Conservation (phyloP, 2,797 vertebrate genomes). For the Spinus olivaceus region DNA sequence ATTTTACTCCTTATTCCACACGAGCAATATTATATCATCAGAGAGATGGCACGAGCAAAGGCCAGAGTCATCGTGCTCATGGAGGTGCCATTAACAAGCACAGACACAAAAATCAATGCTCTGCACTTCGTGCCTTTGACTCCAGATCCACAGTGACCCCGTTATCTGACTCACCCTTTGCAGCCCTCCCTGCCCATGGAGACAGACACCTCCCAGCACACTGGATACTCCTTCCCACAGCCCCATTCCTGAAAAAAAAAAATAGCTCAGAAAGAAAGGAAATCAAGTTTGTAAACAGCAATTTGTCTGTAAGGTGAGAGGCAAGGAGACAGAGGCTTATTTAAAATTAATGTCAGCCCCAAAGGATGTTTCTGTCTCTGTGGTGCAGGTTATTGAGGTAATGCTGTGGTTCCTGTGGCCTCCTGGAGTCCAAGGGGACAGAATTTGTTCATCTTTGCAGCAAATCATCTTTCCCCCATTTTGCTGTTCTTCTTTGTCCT, state of each 20-base stretch:
- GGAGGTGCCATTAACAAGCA: slow-evolving; percentile 5
- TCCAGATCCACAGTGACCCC: background rate
- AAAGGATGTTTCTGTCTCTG: background rate
- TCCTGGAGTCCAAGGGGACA: background rate
- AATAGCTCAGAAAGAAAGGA: background rate
- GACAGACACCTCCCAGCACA: background rate
- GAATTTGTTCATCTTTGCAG: background rate
- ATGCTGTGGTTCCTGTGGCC: background rate
- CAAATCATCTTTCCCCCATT: background rate
- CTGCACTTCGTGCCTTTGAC: background rate
- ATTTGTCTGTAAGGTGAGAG: background rate
- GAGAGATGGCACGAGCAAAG: background rate
- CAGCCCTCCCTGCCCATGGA: background rate
- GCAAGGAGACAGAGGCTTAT: background rate
- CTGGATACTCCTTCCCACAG: background rate
- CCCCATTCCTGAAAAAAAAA: background rate
- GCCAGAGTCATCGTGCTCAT: background rate
- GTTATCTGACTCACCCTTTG: background rate
- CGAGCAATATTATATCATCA: background rate
- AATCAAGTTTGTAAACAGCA: background rate
- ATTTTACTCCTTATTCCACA: background rate
- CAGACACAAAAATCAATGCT: slow-evolving; percentile 18
- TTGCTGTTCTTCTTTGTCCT: background rate
- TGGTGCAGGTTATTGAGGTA: background rate
- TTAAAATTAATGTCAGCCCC: background rate